Evolutionary conservation across 2,888 invertebrate genomes (phyloP).

Genomic region (Adela reaumurella): DNA sequence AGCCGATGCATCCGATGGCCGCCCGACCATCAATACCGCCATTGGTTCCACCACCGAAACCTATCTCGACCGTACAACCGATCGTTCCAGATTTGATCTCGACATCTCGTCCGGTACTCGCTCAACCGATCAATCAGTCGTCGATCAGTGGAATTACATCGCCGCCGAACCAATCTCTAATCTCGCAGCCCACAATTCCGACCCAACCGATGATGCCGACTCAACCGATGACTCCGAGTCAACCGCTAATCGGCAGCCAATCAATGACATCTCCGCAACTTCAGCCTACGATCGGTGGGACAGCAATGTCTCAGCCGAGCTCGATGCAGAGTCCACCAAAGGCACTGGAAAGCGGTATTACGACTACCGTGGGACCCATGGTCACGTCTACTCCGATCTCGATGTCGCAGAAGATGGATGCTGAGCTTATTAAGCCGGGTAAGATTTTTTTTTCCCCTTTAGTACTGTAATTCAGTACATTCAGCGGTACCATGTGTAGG

Average conservation of each 20-base stretch:
- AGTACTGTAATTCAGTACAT: too few species aligned
- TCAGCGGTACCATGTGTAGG: too few species aligned
- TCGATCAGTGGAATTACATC: constrained; percentile 6
- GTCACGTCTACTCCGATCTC: constrained; percentile 42
- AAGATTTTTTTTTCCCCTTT: constrained; percentile 12
- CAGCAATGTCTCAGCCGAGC: constrained; percentile 24
- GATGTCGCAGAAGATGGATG: constrained; percentile 12
- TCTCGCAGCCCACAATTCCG: too few species aligned
- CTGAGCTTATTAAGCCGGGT: constrained; percentile 38
- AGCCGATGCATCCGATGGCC: constrained; percentile 4
- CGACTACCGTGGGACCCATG: constrained; percentile 19
- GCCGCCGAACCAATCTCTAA: too few species aligned
- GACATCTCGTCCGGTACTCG: constrained; percentile 24
- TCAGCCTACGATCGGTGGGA: constrained; percentile 21
- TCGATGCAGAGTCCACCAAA: constrained; percentile 33
- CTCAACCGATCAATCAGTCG: constrained; percentile 7
- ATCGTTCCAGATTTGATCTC: constrained; percentile 36
- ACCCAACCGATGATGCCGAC: constrained; percentile 5
- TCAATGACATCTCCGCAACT: too few species aligned
- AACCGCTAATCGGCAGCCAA: constrained; percentile 18
- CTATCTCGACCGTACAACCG: neutral
- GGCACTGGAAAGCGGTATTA: constrained; percentile 17
- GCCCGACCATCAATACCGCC: constrained; percentile 6
- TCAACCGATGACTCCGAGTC: constrained; percentile 15
- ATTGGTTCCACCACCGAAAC: constrained; percentile 18